Evolutionary conservation across 2,113 vertebrate species (phyloP).

Genomic region (Girardinichthys multiradiatus): DNA sequence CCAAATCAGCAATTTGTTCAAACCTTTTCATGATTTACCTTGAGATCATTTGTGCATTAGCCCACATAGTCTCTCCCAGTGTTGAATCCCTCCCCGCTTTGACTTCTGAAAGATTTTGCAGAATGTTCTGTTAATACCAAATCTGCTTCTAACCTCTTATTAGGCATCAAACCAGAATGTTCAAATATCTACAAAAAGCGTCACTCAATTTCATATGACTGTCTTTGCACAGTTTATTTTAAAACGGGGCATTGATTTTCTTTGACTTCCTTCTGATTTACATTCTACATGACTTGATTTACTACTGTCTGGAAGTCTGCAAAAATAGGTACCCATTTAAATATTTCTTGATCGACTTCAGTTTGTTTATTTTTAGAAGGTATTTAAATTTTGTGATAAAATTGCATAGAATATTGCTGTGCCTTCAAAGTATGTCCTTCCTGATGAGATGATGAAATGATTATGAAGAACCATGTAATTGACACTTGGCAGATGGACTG

Average conservation of each 20-base stretch:
- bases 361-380: conserved; percentile 2
- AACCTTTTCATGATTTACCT: neutral
- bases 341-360: conserved; percentile 23
- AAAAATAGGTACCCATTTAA: too few species aligned
- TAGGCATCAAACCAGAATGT: neutral
- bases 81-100: neutral
- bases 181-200: neutral
- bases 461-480: conserved; percentile 70
- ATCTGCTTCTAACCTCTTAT: neutral
- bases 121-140: neutral
- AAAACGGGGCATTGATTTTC: neutral
- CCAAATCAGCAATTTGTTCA: neutral
- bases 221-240: neutral
- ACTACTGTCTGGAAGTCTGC: too few species aligned
- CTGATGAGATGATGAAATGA: conserved; percentile 73
- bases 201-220: neutral
- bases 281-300: neutral
- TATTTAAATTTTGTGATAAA: conserved; percentile 59
- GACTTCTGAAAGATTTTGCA: neutral
- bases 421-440: conserved; percentile 62
- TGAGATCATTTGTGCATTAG: neutral
- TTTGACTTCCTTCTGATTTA: neutral
- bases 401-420: conserved; percentile 39
- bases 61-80: neutral
- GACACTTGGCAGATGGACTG: conserved; percentile 70